Percentiles rank a stretch among this genome's conserved stretches.
Conservation (phyloP, 2,797 vertebrate genomes). For the Amblyopsis hoosieri region DNA sequence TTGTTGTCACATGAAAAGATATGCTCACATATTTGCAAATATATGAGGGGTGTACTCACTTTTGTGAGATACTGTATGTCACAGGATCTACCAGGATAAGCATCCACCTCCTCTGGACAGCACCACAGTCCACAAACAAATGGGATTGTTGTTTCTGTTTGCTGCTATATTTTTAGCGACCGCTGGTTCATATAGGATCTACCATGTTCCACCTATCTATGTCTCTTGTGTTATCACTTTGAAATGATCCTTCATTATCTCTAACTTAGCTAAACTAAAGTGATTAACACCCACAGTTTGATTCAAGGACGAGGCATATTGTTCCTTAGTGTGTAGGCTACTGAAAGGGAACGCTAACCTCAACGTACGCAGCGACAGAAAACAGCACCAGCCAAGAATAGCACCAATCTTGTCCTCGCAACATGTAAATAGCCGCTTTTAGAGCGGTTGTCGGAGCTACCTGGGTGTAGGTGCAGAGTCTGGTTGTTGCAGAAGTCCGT, state of each 20-base stretch:
- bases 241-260: not conserved
- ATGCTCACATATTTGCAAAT: too few species aligned
- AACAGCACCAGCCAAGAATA: not conserved
- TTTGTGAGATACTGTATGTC: constrained; percentile 40
- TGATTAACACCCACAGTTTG: too few species aligned
- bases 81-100: constrained; percentile 76
- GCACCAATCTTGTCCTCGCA: not conserved
- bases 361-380: not conserved
- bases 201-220: not conserved
- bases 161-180: constrained; percentile 22
- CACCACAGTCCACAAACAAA: constrained; percentile 48
- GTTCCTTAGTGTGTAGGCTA: too few species aligned
- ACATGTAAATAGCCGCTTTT: not conserved
- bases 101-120: constrained; percentile 64
- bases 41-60: too few species aligned
- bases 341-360: too few species aligned
- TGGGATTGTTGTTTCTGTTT: constrained; percentile 56
- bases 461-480: constrained; percentile 85
- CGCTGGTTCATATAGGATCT: not conserved
- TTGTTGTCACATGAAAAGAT: too few species aligned
- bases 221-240: too few species aligned
- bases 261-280: not conserved
- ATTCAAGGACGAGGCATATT: too few species aligned
- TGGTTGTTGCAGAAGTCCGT: constrained; percentile 97
- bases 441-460: constrained; percentile 60